A percentile compares a stretch with the other conserved stretches of the same genome.
Evolutionary conservation across 2,797 vertebrate genomes (phyloP).

Genomic region (Hippoglossus hippoglossus): DNA sequence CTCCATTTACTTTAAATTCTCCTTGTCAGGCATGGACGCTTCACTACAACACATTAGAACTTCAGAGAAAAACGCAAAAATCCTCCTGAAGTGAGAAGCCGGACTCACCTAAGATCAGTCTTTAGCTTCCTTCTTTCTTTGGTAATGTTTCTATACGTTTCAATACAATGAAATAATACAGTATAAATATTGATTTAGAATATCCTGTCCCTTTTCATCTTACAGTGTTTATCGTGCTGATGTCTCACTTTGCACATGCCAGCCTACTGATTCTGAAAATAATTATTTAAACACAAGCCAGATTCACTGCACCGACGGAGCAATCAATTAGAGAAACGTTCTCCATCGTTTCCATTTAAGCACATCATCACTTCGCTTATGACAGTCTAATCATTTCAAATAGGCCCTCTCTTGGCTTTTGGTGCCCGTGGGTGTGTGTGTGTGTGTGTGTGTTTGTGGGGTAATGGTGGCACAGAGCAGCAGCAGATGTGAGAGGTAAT

Average conservation of each 20-base stretch:
- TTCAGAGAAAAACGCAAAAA: constrained; percentile 8
- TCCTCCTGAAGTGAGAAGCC: background rate
- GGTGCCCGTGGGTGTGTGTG: constrained; percentile 15
- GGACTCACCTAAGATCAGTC: background rate
- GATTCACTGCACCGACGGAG: constrained; percentile 57
- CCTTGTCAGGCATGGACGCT: constrained; percentile 37
- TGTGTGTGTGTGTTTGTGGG: constrained; percentile 11
- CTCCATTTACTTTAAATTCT: constrained; percentile 36
- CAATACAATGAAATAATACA: background rate
- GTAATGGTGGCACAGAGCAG: constrained; percentile 69
- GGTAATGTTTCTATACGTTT: background rate
- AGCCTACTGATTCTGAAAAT: background rate
- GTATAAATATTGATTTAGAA: background rate
- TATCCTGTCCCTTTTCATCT: background rate
- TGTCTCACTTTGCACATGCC: background rate
- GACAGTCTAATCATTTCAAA: constrained; percentile 78
- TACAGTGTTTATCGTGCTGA: background rate
- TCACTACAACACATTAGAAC: constrained; percentile 26
- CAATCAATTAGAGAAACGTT: constrained; percentile 68
- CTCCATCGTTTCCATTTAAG: constrained; percentile 76
- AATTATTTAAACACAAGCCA: constrained; percentile 7
- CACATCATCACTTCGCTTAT: constrained; percentile 81
- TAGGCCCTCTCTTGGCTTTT: constrained; percentile 40
- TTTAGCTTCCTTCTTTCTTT: background rate
- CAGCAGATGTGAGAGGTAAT: constrained; percentile 81